Conservation (phyloP, 1,140 invertebrate species). For the Saccostrea echinata region DNA sequence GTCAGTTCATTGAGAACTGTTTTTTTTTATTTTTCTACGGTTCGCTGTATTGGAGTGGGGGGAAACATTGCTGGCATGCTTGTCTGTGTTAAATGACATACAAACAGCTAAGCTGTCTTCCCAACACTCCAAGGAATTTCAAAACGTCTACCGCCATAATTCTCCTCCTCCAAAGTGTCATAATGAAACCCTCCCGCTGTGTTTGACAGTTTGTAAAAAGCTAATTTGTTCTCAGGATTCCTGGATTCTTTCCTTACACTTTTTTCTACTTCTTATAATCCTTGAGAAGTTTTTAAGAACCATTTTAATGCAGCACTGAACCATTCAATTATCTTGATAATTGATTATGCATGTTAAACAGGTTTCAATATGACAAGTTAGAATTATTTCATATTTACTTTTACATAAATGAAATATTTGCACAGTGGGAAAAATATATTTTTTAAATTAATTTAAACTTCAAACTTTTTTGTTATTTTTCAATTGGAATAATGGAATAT, state of each 20-base stretch:
- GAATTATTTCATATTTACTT: not conserved
- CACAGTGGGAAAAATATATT: not conserved
- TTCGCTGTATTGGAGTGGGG: not conserved
- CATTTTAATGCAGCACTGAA: not conserved
- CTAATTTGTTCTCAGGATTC: not conserved
- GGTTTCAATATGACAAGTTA: not conserved
- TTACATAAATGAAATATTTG: conserved; percentile 4
- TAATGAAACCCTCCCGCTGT: conserved; percentile 13
- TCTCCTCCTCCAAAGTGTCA: conserved; percentile 7
- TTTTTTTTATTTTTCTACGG: not conserved
- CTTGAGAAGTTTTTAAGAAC: not conserved
- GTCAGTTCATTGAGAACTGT: not conserved
- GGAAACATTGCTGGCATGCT: conserved; percentile 28
- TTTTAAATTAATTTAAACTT: not conserved
- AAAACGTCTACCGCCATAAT: not conserved
- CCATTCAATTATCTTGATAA: not conserved
- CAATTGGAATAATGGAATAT: not conserved
- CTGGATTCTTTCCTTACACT: not conserved
- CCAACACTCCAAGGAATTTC: conserved; percentile 20
- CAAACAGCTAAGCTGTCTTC: conserved; percentile 12
- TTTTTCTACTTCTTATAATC: not conserved
- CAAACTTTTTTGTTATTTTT: not conserved
- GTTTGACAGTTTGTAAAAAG: conserved; percentile 7
- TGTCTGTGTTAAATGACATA: conserved; percentile 22
- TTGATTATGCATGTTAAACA: not conserved